These are phyloP conservation scores for Ispidina picta DNA, from an alignment of 2,797 vertebrate genomes.

Conservation along the genomic window DNA sequence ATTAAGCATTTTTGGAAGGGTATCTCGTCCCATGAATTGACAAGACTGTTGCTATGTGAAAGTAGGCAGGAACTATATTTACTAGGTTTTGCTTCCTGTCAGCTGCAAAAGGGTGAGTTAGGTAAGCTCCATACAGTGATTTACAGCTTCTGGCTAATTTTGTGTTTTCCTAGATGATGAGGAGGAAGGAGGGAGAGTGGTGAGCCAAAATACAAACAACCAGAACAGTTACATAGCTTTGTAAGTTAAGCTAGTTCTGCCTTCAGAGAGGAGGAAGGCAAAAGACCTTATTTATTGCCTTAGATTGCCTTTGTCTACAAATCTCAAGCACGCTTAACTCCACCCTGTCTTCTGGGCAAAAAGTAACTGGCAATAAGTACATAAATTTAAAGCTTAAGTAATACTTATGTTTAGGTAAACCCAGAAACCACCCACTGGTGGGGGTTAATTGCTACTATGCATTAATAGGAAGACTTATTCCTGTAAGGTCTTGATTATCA, in stretches of 20 bases:
- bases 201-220: constrained; percentile 18
- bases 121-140: background rate
- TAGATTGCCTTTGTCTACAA: constrained; percentile 29
- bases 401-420: background rate
- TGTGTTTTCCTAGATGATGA: background rate
- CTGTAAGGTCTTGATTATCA: background rate
- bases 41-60: background rate
- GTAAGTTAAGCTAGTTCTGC: constrained; percentile 25
- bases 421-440: background rate
- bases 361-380: background rate
- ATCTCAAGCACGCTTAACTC: constrained; percentile 19
- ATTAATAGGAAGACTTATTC: background rate
- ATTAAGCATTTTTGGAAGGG: background rate
- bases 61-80: background rate
- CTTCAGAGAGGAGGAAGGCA: constrained; percentile 33
- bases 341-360: constrained; percentile 49
- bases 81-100: background rate
- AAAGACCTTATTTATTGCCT: constrained; percentile 35
- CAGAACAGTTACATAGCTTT: constrained; percentile 23
- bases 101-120: background rate
- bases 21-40: background rate
- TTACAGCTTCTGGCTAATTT: constrained; percentile 34
- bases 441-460: background rate
- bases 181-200: background rate
- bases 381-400: background rate